phyloP scores from a whole-genome alignment of 1,140 invertebrate genomes.

The Radopholus similis region DNA sequence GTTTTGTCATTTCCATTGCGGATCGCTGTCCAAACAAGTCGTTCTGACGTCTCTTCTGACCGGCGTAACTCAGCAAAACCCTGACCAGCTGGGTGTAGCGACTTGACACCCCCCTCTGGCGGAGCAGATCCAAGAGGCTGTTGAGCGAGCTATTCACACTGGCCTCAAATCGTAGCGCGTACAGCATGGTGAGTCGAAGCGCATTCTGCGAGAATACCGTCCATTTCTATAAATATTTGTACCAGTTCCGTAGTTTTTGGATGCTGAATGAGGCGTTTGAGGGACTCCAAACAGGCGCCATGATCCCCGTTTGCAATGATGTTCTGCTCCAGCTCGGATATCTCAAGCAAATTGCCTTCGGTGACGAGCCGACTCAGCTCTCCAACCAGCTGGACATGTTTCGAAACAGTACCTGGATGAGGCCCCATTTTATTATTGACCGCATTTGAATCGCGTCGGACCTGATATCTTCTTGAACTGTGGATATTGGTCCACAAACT shows the following conservation, averaged over 20 bases:
- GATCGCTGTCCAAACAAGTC: conserved; percentile 56
- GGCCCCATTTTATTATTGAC: neutral
- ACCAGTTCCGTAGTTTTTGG: conserved; percentile 54
- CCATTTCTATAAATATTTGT: conserved; percentile 7
- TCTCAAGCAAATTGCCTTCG: conserved; percentile 75
- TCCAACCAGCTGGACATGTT: conserved; percentile 91
- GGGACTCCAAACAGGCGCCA: conserved; percentile 70
- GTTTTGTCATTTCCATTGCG: conserved; percentile 58
- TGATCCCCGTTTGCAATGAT: conserved; percentile 83
- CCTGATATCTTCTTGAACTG: conserved; percentile 99
- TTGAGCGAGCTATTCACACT: conserved; percentile 68
- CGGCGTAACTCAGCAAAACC: conserved; percentile 47
- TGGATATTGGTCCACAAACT: conserved; percentile 95
- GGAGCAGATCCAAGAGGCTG: conserved; percentile 44
- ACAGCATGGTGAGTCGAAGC: conserved; percentile 81
- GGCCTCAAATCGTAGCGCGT: conserved; percentile 85
- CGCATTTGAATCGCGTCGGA: neutral
- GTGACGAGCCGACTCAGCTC: conserved; percentile 82
- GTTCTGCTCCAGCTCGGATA: conserved; percentile 95
- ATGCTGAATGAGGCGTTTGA: conserved; percentile 43
- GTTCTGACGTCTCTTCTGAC: conserved; percentile 34
- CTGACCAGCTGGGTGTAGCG: conserved; percentile 31
- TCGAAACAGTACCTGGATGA: conserved; percentile 74
- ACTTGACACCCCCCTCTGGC: conserved; percentile 26
- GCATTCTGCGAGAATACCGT: conserved; percentile 70